Percentiles rank a stretch among this genome's conserved stretches.
Evolutionary conservation across 37 sponge, comb jelly and placozoan species (phyloP).

Genomic region (Beroe forskalii): DNA sequence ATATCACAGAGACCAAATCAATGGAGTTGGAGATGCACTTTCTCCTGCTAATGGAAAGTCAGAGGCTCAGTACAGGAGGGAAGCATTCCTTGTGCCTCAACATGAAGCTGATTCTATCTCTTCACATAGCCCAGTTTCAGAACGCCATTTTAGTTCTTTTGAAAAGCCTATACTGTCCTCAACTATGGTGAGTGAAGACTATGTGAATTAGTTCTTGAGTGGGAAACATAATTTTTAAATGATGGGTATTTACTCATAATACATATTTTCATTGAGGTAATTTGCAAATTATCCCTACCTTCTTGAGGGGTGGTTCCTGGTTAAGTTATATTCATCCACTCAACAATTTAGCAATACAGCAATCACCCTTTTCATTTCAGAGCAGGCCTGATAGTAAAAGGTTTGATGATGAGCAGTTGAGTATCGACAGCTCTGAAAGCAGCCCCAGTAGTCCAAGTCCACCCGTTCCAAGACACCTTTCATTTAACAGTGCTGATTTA

Average conservation of each 20-base stretch:
- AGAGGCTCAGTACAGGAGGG: neutral
- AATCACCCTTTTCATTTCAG: no score
- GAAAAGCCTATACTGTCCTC: neutral
- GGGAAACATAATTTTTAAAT: no score
- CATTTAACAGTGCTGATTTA: conserved; percentile 16
- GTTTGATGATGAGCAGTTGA: neutral
- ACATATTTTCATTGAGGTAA: no score
- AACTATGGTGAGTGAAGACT: neutral
- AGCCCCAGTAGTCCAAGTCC: conserved; percentile 4
- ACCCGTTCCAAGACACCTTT: neutral
- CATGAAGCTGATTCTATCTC: neutral
- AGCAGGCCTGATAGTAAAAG: no score
- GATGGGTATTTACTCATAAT: no score
- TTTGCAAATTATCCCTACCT: no score
- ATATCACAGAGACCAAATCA: no score
- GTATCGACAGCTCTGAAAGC: conserved; percentile 20
- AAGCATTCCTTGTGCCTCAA: neutral
- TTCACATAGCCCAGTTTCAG: neutral
- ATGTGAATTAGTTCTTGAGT: no score
- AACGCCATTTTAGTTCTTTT: neutral
- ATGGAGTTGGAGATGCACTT: neutral
- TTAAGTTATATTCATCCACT: no score
- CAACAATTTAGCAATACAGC: no score
- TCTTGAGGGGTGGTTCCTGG: no score
- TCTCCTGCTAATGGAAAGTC: neutral